A percentile compares a stretch with the other conserved stretches of the same genome.
Conservation (phyloP, 2,797 vertebrate species). For the Psittacula echo region DNA sequence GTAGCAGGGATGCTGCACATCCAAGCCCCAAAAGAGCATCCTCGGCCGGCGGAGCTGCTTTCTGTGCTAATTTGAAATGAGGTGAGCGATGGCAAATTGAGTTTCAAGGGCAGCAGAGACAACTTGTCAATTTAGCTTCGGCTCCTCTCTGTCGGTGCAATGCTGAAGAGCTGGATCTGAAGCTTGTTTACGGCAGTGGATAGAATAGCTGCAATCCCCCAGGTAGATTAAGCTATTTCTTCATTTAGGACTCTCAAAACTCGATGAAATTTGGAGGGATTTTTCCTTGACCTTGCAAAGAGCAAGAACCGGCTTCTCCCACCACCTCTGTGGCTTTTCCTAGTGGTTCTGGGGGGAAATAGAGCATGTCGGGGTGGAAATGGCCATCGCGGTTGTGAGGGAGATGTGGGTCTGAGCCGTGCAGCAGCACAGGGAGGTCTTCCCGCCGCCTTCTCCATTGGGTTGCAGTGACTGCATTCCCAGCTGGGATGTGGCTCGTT, state of each 20-base stretch:
- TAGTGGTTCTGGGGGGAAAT: background rate
- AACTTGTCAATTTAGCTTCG: conserved; percentile 57
- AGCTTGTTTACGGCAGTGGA: conserved; percentile 64
- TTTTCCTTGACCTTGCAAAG: conserved; percentile 64
- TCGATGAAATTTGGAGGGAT: conserved; percentile 57
- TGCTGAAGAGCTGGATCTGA: conserved; percentile 44
- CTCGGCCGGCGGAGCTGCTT: background rate
- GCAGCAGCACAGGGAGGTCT: accelerated
- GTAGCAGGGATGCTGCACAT: background rate
- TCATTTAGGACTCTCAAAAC: conserved; percentile 70
- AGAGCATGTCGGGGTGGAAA: background rate
- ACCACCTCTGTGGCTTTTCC: background rate
- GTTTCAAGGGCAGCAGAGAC: conserved; percentile 74
- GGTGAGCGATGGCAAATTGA: conserved; percentile 69
- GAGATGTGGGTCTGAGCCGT: background rate
- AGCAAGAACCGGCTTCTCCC: background rate
- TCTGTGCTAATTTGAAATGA: conserved; percentile 69
- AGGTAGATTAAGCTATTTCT: conserved; percentile 74
- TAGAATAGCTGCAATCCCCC: conserved; percentile 67
- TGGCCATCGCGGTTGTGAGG: background rate
- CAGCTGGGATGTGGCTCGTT: background rate
- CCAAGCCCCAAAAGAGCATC: conserved; percentile 20
- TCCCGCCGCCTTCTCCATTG: background rate
- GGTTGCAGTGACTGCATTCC: accelerated
- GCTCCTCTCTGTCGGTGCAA: background rate